These are phyloP conservation scores for Hetaerina americana DNA, from an alignment of 1,140 invertebrate genomes.

Conservation along the genomic window DNA sequence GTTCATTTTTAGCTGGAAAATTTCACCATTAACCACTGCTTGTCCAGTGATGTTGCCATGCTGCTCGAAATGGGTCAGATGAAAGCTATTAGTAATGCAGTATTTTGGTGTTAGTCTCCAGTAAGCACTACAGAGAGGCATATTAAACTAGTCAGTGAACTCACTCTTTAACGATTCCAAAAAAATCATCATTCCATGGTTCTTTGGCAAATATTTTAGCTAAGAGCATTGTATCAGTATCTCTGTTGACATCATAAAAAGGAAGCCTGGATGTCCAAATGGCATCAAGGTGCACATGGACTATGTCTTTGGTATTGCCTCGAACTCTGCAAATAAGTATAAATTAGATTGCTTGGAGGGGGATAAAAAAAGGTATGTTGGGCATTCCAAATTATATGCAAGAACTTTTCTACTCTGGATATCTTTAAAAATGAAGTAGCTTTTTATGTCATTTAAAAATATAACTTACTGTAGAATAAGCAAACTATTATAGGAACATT, in stretches of 20 bases:
- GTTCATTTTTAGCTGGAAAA: slow-evolving; percentile 33
- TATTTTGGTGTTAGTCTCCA: slow-evolving; percentile 3
- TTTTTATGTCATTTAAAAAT: no score
- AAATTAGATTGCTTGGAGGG: no score
- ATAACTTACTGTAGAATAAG: no score
- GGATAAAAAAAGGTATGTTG: no score
- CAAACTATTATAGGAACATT: no score
- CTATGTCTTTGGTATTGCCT: no score
- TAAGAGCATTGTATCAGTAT: slow-evolving; percentile 42
- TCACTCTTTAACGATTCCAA: slow-evolving; percentile 46
- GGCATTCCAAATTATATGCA: no score
- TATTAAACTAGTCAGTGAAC: slow-evolving; percentile 15
- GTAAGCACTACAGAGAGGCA: neutral
- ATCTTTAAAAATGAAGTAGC: no score
- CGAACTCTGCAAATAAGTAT: no score
- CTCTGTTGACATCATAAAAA: slow-evolving; percentile 49
- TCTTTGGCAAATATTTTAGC: slow-evolving; percentile 48
- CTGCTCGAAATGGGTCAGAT: slow-evolving; percentile 63
- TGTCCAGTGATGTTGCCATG: slow-evolving; percentile 39
- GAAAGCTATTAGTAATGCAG: slow-evolving; percentile 44
- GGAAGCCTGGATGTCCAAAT: slow-evolving; percentile 33
- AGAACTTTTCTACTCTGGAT: no score
- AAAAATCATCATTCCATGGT: slow-evolving; percentile 49
- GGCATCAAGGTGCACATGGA: slow-evolving; percentile 36
- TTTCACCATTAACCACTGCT: slow-evolving; percentile 34